Evolutionary conservation across 2,888 invertebrate genomes (phyloP), one percentile per base, ranked within the genome.

Genomic region (Lasioglossum oenotherae): DNA sequence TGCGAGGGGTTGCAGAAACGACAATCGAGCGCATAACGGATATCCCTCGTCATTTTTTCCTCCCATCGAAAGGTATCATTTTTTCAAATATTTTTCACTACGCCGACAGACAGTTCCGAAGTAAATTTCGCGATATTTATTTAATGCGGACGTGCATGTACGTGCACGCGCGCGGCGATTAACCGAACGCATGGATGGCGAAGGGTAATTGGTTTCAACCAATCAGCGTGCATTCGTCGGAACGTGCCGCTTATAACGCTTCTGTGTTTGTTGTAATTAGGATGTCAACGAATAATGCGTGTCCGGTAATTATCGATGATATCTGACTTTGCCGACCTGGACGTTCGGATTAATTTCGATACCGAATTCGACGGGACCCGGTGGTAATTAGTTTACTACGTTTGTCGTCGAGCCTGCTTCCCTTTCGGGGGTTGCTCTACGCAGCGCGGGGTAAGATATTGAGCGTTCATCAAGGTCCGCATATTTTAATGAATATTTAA

Each of bases 291-390:
- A 84, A 87, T 85, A 84, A 87, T 76, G 84, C 84, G 81, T 77
- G 75, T 80, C 80, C 84, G 82, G 78, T 84, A 85, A 87, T 87
- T 87, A 87, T 87, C 87, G 87, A 87, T 87, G 87, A 84, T 87
- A 87, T 87, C 87, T 84, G 82, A 87, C 84, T 87, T 87, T 87
- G 74, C 64, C 79, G 79, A 81, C 16, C 74, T 80, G 72, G 76
- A 64, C 82, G 53, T 79, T 67, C 81, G 88, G 88, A 87, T 87
- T 87, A 87, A 87, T 87, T 87, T 87, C 87, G 87, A 86, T 81
- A 80, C 79, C 75, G 81, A 85, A 81, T 86, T 78, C 85, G 78
- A 81, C 74, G 67, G 76, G 27, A 38, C 64, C 76, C 57, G 12
- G 38, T 57, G 38, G 75, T 81, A 87, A 87, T 86, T 86, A 86